Evolutionary conservation across 2,797 vertebrate species (phyloP).

Genomic region (Neopelma chrysocephalum): DNA sequence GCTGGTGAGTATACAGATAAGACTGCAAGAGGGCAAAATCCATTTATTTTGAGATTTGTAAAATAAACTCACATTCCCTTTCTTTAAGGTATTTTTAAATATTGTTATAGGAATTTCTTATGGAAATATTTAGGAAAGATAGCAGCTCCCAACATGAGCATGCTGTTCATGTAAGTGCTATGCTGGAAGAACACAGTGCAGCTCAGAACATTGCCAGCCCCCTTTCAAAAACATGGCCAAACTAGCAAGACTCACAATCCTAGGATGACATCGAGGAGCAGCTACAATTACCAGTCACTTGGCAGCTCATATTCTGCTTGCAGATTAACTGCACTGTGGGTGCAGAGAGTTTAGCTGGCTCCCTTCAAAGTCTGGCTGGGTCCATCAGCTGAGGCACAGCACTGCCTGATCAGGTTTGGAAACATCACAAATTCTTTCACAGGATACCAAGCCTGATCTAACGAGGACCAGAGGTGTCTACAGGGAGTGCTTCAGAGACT

Average conservation of each 20-base stretch:
- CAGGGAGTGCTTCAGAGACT: not conserved
- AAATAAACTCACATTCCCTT: not conserved
- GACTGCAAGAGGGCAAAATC: not conserved
- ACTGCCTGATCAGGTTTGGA: not conserved
- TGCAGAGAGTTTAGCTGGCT: not conserved
- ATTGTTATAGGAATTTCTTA: not conserved
- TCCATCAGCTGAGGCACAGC: not conserved
- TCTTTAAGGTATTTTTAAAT: not conserved
- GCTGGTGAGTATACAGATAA: not conserved
- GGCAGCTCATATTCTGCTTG: not conserved
- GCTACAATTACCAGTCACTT: not conserved
- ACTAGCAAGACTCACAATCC: not conserved
- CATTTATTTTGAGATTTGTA: not conserved
- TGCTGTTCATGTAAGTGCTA: not conserved
- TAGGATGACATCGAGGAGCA: not conserved
- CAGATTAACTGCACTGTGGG: not conserved
- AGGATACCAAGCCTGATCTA: not conserved
- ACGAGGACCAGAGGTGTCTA: no score
- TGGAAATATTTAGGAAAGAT: not conserved
- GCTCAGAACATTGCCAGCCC: not conserved
- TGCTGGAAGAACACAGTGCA: not conserved
- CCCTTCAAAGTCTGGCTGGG: not conserved
- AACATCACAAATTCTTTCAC: not conserved
- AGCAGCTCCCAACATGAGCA: not conserved
- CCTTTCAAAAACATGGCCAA: not conserved